Evolutionary conservation across 2,888 invertebrate species (phyloP).

Genomic region (Macaria notata): DNA sequence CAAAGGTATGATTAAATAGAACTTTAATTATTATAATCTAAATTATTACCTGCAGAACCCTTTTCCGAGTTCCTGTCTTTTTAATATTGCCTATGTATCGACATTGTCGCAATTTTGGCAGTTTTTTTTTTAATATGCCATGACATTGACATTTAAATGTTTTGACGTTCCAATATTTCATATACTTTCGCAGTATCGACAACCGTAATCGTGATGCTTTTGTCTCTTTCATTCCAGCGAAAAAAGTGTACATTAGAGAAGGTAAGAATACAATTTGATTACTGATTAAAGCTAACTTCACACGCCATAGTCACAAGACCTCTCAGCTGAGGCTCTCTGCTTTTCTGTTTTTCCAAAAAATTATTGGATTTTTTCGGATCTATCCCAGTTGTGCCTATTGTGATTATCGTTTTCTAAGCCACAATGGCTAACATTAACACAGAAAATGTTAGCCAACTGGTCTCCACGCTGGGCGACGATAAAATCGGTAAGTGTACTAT

Average conservation of each 20-base stretch:
- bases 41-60: too few species aligned
- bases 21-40: too few species aligned
- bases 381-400: constrained; percentile 43
- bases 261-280: constrained; percentile 60
- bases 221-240: constrained; percentile 65
- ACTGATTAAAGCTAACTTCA: constrained; percentile 57
- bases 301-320: constrained; percentile 76
- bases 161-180: constrained; percentile 25
- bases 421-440: constrained; percentile 83
- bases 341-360: constrained; percentile 57
- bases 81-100: too few species aligned
- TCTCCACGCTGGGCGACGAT: constrained; percentile 90
- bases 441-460: constrained; percentile 84
- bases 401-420: constrained; percentile 54
- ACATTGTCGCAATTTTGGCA: too few species aligned
- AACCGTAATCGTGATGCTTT: constrained; percentile 45
- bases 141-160: constrained; percentile 20
- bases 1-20: too few species aligned
- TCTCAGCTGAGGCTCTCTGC: constrained; percentile 76
- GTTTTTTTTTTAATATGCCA: background rate
- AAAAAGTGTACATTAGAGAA: constrained; percentile 63
- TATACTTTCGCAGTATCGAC: constrained; percentile 44
- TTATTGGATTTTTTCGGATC: constrained; percentile 44
- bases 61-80: too few species aligned
- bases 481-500: constrained; percentile 88